A percentile compares a stretch with the other conserved stretches of the same genome.
Evolutionary conservation across 2,888 invertebrate species (phyloP).

Genomic region (Sycophila texana): DNA sequence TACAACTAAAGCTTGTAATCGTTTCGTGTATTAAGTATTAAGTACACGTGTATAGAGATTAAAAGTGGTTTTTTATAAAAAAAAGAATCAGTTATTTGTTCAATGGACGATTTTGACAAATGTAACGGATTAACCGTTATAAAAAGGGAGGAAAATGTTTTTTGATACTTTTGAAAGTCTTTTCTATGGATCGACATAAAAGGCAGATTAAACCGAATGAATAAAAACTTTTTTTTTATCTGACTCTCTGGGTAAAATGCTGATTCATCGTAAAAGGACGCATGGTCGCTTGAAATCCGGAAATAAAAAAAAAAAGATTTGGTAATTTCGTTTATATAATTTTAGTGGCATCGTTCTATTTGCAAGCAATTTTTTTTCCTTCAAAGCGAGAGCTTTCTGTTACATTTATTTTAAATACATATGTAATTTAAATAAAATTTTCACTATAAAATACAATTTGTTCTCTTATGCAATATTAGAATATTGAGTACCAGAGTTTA

Average conservation of each 20-base stretch:
- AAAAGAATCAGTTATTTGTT: too few relatives aligned
- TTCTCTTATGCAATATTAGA: too few relatives aligned
- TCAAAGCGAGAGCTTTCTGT: too few relatives aligned
- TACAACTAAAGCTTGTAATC: too few relatives aligned
- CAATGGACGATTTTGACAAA: too few relatives aligned
- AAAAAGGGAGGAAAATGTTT: background rate
- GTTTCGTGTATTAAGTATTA: too few relatives aligned
- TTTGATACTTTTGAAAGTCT: background rate
- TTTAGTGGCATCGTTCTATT: background rate
- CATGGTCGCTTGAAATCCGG: background rate
- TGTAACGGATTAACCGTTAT: background rate
- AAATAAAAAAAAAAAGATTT: constrained; percentile 1
- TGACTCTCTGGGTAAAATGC: background rate
- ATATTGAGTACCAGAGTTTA: too few relatives aligned
- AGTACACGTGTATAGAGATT: too few relatives aligned
- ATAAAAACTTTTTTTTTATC: constrained; percentile 1
- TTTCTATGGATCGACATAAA: background rate
- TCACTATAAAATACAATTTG: too few relatives aligned
- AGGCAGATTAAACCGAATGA: background rate
- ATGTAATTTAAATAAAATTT: too few relatives aligned
- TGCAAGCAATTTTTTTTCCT: background rate
- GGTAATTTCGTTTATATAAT: constrained; percentile 7
- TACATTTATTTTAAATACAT: too few relatives aligned
- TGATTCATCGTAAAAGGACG: background rate
- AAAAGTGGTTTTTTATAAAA: too few relatives aligned